Conservation (phyloP, 37 sponge, comb jelly and placozoan genomes). For the Aplysina aerophoba region DNA sequence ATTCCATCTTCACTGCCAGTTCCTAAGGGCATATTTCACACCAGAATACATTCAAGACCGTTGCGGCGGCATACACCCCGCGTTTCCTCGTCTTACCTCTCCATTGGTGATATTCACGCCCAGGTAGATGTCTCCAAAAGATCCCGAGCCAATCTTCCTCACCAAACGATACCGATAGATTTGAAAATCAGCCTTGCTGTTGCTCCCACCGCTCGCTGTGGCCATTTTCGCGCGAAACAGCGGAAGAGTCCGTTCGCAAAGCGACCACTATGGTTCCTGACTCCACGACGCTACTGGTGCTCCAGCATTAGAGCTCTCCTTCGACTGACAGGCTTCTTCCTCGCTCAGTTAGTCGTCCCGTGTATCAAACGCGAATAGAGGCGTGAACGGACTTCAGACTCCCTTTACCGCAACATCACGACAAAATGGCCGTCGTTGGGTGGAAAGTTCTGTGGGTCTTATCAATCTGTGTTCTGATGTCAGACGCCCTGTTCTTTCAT, state of each 20-base stretch:
- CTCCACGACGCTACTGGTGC: conserved; percentile 6
- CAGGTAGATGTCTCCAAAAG: conserved; percentile 97
- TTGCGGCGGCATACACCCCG: background rate
- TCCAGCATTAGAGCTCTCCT: background rate
- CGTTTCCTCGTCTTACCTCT: conserved; percentile 67
- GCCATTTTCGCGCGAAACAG: conserved; percentile 19
- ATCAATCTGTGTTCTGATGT: conserved; percentile 2
- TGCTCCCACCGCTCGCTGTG: conserved; percentile 17
- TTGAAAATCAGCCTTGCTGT: conserved; percentile 73
- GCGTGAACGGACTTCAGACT: conserved; percentile 9
- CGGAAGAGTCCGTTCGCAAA: too few relatives aligned
- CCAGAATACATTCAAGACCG: background rate
- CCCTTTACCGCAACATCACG: background rate
- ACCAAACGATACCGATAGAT: conserved; percentile 92
- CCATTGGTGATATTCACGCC: conserved; percentile 98
- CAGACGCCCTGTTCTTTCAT: conserved; percentile 87
- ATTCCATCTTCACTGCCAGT: conserved; percentile 97
- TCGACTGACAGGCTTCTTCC: background rate
- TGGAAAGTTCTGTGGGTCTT: background rate
- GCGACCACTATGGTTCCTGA: too few relatives aligned
- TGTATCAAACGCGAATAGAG: background rate
- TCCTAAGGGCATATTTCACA: conserved; percentile 52
- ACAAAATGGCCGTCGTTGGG: background rate
- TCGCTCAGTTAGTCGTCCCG: background rate
- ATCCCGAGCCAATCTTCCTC: conserved; percentile 96